These are phyloP conservation scores for Umimayanthus chanpuru DNA, from an alignment of 92 coral and sea anemone genomes.

Conservation along the genomic window DNA sequence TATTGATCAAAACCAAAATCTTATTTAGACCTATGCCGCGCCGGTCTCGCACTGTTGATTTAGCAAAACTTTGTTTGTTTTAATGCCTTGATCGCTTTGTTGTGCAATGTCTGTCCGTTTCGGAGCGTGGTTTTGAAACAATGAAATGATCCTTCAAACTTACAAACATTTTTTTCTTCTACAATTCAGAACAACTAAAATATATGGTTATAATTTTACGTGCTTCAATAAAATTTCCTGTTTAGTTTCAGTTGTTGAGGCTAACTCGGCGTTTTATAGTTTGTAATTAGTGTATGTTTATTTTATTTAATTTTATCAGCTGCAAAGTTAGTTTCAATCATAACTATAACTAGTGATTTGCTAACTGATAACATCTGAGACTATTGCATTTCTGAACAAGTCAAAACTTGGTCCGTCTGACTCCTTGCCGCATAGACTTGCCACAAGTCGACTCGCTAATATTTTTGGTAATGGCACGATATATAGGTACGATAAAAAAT, in stretches of 20 bases:
- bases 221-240: background rate
- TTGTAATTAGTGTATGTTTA: background rate
- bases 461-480: too few relatives aligned
- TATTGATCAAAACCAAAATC: constrained; percentile 1
- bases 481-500: too few relatives aligned
- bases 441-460: too few relatives aligned
- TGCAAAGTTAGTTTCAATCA: background rate
- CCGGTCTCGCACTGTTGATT: background rate
- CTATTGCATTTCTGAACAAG: background rate
- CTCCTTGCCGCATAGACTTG: too few relatives aligned
- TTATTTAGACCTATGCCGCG: background rate
- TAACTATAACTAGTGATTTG: too few relatives aligned
- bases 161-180: background rate
- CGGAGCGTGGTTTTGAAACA: constrained; percentile 3
- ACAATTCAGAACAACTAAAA: background rate
- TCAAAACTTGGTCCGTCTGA: background rate
- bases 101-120: background rate
- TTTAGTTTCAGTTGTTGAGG: background rate
- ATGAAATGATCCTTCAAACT: too few relatives aligned
- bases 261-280: background rate
- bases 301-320: background rate
- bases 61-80: background rate
- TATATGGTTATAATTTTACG: background rate
- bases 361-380: too few relatives aligned
- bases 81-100: background rate